Base-by-base conservation (phyloP, 2,888 invertebrate species). In the Hyppa rectilinea region DNA sequence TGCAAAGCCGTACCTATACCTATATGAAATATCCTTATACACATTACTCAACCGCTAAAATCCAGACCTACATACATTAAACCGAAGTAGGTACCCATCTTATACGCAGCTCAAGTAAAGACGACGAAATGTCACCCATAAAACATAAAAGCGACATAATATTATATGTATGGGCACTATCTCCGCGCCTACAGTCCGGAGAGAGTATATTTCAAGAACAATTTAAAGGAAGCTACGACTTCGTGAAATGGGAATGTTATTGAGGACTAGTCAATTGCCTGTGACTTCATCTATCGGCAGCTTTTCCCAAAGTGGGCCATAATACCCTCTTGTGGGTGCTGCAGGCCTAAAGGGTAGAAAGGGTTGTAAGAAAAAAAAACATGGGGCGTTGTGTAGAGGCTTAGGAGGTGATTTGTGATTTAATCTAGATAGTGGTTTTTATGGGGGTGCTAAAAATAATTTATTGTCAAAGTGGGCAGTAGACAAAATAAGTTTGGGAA, bases 131-230 rank as follows among this genome's bases (percentile, higher is more conserved):
- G 34, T 31, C 34, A 20, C 0, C 2, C 47, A 69, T 77, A 53
- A 45, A 59, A 47, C 4, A 53, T 76, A 67, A 67, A 6, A 29
- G 34, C 20, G n/a, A 52, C 40, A 69, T 76, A 67, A 68, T 29
- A 55, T 53, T 40, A 49, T 43, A 76, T 7, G 4, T 49, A 55
- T 26, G 47, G 31, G 12, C 59, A 49, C 58, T 47, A 68, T 59
- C 77, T 73, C 29, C 12, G 7, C 2, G 58, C 4, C 69, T 29
- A 47, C 67, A 66, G 38, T 43, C 45, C 10, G n/a, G 17, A 56
- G 55, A 10, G 26, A n/a, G 23, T 14, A 12, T 4, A 40, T 40
- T 73, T 45, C 77, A 47, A 76, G 12, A 68, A 45, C 49, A 72
- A 50, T 75, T 74, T 50, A 17, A 65, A 38, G 26, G 9, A 26